Conservation (phyloP, 2,797 vertebrate species). For the Lutra lutra region DNA sequence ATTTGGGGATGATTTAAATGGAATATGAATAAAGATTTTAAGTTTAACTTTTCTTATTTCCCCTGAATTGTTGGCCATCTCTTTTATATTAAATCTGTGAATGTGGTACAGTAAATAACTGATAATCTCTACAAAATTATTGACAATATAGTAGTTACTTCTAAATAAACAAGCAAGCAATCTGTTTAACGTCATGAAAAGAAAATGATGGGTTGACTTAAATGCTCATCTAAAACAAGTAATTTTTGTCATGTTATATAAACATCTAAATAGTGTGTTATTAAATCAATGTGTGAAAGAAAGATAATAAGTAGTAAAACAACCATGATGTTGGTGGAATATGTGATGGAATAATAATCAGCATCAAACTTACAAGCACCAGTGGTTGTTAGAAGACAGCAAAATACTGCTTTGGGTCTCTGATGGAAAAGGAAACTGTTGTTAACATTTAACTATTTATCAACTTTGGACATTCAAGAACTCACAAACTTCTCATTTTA, state of each 20-base stretch:
- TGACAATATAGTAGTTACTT: not conserved
- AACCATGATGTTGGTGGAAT: not conserved
- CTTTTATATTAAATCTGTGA: not conserved
- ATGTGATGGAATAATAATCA: not conserved
- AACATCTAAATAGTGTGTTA: not conserved
- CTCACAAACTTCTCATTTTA: not conserved
- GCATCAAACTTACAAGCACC: not conserved
- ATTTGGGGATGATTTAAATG: not conserved
- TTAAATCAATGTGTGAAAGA: not conserved
- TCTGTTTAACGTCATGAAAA: not conserved
- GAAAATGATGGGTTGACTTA: not conserved
- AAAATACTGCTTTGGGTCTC: not conserved
- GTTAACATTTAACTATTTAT: not conserved
- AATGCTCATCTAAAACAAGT: not conserved
- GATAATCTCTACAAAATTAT: not conserved
- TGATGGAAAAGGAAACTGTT: not conserved
- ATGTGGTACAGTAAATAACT: not conserved
- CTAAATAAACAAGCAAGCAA: not conserved
- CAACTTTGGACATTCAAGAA: not conserved
- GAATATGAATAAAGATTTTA: not conserved
- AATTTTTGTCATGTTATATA: not conserved
- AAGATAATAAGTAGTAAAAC: not conserved
- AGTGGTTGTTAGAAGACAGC: not conserved
- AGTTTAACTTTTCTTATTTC: not conserved
- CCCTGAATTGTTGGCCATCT: not conserved